These are phyloP conservation scores for Epirrhoe tristata DNA, from an alignment of 2,888 invertebrate genomes.

Conservation along the genomic window DNA sequence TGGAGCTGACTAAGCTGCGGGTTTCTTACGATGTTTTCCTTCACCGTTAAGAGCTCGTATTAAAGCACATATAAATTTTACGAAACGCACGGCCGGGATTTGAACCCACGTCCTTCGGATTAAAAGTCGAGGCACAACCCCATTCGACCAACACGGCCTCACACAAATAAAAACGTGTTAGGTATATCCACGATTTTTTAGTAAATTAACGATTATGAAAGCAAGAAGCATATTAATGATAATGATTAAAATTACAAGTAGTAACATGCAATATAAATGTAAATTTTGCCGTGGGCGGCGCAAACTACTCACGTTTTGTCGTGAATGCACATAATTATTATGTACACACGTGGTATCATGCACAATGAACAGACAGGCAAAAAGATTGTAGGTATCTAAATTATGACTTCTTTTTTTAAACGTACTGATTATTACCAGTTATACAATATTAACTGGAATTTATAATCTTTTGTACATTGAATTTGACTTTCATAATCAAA, in stretches of 20 bases:
- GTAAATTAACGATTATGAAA: background rate
- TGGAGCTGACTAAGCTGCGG: too few relatives aligned
- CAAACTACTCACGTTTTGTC: constrained; percentile 42
- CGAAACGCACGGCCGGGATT: too few relatives aligned
- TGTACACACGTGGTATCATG: constrained; percentile 12
- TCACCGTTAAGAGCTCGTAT: too few relatives aligned
- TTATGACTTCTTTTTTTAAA: background rate
- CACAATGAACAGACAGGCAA: background rate
- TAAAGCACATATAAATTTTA: too few relatives aligned
- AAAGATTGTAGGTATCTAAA: background rate
- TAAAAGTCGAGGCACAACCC: too few relatives aligned
- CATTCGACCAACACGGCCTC: too few relatives aligned
- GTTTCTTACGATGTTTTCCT: too few relatives aligned
- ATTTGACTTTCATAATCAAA: constrained; percentile 5
- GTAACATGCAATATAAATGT: constrained; percentile 63
- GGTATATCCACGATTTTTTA: too few relatives aligned
- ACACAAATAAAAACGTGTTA: too few relatives aligned
- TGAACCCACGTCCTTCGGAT: too few relatives aligned
- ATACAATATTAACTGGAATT: background rate
- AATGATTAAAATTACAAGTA: constrained; percentile 41
- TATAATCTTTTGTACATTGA: background rate
- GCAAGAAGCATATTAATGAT: constrained; percentile 15
- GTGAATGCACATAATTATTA: constrained; percentile 36
- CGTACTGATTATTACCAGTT: background rate
- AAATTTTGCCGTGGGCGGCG: constrained; percentile 57